phyloP scores from a whole-genome alignment of 1,140 invertebrate genomes.

The Capitella teleta region DNA sequence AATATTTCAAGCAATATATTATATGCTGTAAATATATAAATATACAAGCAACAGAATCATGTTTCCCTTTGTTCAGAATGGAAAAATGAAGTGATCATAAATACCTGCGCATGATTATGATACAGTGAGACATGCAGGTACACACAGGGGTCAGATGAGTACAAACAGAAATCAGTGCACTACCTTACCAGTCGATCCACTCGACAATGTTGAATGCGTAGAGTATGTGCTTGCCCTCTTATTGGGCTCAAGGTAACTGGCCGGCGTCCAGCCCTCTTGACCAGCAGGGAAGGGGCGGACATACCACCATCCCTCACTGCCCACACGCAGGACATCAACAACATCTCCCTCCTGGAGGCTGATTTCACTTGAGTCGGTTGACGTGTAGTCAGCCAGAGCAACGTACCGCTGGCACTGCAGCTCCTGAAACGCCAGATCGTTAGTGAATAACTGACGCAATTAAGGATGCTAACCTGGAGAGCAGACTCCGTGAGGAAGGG shows the following conservation, averaged over 20 bases:
- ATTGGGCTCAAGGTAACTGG: constrained; percentile 73
- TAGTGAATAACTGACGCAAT: background rate
- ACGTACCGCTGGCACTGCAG: constrained; percentile 46
- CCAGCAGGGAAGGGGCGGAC: constrained; percentile 61
- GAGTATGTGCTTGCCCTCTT: constrained; percentile 3
- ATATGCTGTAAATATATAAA: too few species aligned
- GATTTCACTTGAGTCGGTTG: constrained; percentile 68
- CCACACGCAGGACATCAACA: constrained; percentile 70
- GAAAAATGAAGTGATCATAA: too few species aligned
- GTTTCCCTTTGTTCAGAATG: too few species aligned
- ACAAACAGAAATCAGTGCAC: too few species aligned
- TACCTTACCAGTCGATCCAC: constrained; percentile 6
- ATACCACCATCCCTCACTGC: constrained; percentile 93
- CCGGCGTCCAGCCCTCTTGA: constrained; percentile 83
- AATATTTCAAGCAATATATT: too few species aligned
- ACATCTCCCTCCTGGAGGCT: constrained; percentile 75
- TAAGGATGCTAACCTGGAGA: background rate
- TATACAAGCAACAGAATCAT: too few species aligned
- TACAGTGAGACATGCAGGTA: too few species aligned
- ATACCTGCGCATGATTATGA: too few species aligned
- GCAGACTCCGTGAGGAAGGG: background rate
- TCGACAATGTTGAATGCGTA: background rate
- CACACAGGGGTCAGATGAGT: too few species aligned
- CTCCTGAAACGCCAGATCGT: background rate
- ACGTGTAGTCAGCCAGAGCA: constrained; percentile 81